These are phyloP conservation scores for Asteroscopus sphinx DNA, from an alignment of 2,888 invertebrate genomes.

Conservation along the genomic window DNA sequence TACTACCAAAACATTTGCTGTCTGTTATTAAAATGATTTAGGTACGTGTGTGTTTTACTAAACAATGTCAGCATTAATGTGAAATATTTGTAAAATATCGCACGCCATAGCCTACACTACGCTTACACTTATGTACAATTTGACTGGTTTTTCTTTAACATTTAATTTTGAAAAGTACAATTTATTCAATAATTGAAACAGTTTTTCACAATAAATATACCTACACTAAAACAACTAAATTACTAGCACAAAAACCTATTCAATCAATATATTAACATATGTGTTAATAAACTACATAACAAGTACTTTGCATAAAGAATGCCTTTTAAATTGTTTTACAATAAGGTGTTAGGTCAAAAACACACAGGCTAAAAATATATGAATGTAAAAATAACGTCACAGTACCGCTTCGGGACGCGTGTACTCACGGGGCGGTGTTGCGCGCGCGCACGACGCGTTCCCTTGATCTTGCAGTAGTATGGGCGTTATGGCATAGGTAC, in stretches of 20 bases:
- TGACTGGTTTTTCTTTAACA: too few species aligned
- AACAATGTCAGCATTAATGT: too few species aligned
- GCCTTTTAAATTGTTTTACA: constrained; percentile 12
- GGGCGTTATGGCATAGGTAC: constrained; percentile 14
- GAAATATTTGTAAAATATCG: too few species aligned
- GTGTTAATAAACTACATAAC: neutral
- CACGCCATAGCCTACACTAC: too few species aligned
- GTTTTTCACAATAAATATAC: too few species aligned
- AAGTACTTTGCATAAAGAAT: constrained; percentile 5
- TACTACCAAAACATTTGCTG: too few species aligned
- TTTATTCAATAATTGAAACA: too few species aligned
- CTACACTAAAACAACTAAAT: too few species aligned
- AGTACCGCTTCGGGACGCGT: constrained; percentile 24
- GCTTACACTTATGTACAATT: too few species aligned
- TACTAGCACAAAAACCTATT: neutral
- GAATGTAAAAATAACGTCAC: constrained; percentile 46
- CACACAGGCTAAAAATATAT: constrained; percentile 45
- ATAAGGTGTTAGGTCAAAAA: constrained; percentile 37
- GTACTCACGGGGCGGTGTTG: constrained; percentile 39
- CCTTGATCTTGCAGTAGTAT: constrained; percentile 40
- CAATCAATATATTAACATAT: neutral
- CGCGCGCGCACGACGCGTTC: constrained; percentile 44
- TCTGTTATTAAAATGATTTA: too few species aligned
- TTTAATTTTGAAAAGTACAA: too few species aligned
- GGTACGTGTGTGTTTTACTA: too few species aligned